Evolutionary conservation across 2,113 vertebrate genomes (phyloP), one percentile per base, ranked within the genome.

Genomic region (Xenopus borealis): DNA sequence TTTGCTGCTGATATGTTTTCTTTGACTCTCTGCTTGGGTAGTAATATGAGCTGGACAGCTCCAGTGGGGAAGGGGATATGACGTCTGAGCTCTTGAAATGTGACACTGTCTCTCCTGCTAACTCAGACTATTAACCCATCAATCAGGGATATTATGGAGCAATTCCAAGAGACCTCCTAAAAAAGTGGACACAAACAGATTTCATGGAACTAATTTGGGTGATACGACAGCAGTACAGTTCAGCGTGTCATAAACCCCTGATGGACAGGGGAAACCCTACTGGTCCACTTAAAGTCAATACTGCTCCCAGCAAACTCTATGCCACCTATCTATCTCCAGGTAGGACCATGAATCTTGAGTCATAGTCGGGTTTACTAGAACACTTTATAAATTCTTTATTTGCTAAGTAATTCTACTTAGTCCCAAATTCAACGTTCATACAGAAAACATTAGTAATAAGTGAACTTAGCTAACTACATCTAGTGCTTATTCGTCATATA

Each of bases 51-150:
- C 58, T 63, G 73, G 73, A 76, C 66, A 69, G 73, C 73, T 76
- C 66, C 66, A 66, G 66, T 69, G 73, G 58, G 58, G 73, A 76
- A 76, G 66, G 73, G 73, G 73, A 76, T 76, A 63, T 76, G 73
- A 76, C 73, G 73, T 76, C 66, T 76, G 73, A 55, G 66, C 52
- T 64, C 73, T 75, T 69, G 73, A 76, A 76, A 76, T 76, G 66
- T 69, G 66, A 76, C 73, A 63, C 73, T 76, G 73, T 76, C 66
- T 76, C 66, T 69, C 68, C 58, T 69, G 46, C 66, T 76, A 69
- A 69, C 50, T 45, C 73, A 76, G 73, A 61, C 73, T 53, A 47
- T 76, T 76, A 76, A 69, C 58, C 73, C 66, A 76, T 76, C 73
- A 76, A 69, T 76, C 73, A 76, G 57, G 40, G 44, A 76, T 13